Evolutionary conservation across 1,140 invertebrate species (phyloP), one percentile per base, ranked within the genome.

Genomic region (Galendromus occidentalis): DNA sequence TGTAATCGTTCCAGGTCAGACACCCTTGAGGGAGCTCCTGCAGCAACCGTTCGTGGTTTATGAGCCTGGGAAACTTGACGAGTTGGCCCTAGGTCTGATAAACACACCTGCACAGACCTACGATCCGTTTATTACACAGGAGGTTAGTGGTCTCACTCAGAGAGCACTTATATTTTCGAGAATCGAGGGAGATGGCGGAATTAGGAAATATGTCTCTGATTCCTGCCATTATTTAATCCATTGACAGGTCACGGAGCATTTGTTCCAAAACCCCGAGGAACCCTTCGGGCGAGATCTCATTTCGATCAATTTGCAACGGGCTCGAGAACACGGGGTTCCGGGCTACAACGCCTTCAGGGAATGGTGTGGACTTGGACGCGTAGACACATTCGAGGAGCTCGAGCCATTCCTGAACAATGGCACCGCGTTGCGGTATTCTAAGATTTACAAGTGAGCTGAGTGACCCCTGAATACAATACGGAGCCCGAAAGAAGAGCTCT

Each of bases 61-160:
- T 75, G 80, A 88, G 72, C 87, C 88, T n/a, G 90, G 89, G 29
- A 85, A 89, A 39, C 76, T 91, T 1, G 90, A 94, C 72, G 87
- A 92, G 76, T 91, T 91, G 72, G 81, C 91, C 7, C 88, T 91
- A 86, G 89, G 89, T 41, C 74, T 93, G 33, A 86, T 89, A 29
- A 93, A 94, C 75, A 89, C 92, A 79, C 87, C 91, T 7, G 88
- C 89, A 4, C 89, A 93, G 77, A 88, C 87, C 70, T 91, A 92
- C 86, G 90, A 94, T 71, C 88, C 91, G 72, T 90, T 88, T 0
- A 88, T 94, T 66, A 91, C 88, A 0, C 85, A 88, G 77, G 87
- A 92, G 78, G 84, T 86, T 75, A 81, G n/a, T 18, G 0, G 5
- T 59, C 4, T 64, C 2, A 39, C 33, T n/a, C n/a, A n/a, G n/a